These are phyloP conservation scores for Mactromeris polynyma DNA, from an alignment of 2,888 invertebrate species.

Conservation along the genomic window DNA sequence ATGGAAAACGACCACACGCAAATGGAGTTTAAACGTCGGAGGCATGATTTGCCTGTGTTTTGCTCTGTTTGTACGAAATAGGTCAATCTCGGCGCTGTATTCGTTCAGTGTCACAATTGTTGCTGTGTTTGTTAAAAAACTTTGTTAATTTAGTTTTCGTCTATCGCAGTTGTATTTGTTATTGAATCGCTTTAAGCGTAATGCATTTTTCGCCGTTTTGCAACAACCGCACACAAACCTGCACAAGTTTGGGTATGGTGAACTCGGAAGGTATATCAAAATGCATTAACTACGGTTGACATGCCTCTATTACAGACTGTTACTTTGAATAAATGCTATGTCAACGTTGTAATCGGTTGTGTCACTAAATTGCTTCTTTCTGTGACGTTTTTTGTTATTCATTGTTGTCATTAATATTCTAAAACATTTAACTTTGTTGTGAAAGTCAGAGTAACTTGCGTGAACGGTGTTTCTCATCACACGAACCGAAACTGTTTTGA, in stretches of 20 bases:
- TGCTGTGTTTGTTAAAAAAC: not conserved
- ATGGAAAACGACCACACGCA: constrained; percentile 48
- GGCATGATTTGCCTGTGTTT: constrained; percentile 20
- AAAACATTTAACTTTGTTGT: no score
- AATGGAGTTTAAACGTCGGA: constrained; percentile 34
- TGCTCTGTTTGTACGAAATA: constrained; percentile 25
- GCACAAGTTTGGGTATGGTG: no score
- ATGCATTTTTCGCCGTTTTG: not conserved
- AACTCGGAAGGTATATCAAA: not conserved
- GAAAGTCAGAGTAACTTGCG: no score
- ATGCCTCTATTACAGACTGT: not conserved
- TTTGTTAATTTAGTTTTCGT: not conserved
- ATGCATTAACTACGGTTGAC: not conserved
- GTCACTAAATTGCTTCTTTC: not conserved
- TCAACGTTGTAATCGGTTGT: not conserved
- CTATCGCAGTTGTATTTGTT: not conserved
- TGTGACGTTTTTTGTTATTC: not conserved
- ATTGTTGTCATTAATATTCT: no score
- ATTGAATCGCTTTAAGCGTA: not conserved
- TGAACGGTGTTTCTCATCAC: no score
- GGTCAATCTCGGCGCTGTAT: constrained; percentile 8
- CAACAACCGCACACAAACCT: no score
- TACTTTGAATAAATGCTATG: not conserved
- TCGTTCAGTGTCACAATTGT: not conserved
- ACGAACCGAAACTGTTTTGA: no score